Percentiles rank a stretch among this genome's conserved stretches.
These are phyloP conservation scores for Miichthys miiuy DNA, from an alignment of 2,797 vertebrate species.

Conservation along the genomic window DNA sequence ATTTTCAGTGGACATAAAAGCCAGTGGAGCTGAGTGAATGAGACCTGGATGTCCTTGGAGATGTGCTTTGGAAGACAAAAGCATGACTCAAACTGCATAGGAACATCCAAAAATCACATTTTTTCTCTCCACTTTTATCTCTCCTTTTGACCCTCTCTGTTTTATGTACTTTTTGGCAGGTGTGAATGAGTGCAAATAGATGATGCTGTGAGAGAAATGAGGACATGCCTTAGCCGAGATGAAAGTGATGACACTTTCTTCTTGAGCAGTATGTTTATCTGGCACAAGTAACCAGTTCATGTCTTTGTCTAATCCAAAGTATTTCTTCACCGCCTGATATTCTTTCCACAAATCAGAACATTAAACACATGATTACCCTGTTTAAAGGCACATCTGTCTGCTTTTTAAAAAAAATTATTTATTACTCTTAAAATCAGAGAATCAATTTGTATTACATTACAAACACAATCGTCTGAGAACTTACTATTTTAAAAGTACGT, in stretches of 20 bases:
- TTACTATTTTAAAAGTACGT: not conserved
- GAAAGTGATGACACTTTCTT: slow-evolving; percentile 47
- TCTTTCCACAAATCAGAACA: slow-evolving; percentile 21
- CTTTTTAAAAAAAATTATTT: not conserved
- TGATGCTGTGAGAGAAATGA: slow-evolving; percentile 53
- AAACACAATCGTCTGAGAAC: not conserved
- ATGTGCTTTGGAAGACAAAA: slow-evolving; percentile 66
- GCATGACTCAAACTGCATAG: slow-evolving; percentile 41
- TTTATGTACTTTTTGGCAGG: slow-evolving; percentile 56
- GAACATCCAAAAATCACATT: slow-evolving; percentile 53
- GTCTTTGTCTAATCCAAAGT: slow-evolving; percentile 27
- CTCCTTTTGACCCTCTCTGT: slow-evolving; percentile 33
- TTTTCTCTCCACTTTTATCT: slow-evolving; percentile 42
- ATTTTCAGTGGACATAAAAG: slow-evolving; percentile 64
- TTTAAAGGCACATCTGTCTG: not conserved
- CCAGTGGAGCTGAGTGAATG: slow-evolving; percentile 55
- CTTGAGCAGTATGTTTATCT: slow-evolving; percentile 46
- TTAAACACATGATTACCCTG: slow-evolving; percentile 5
- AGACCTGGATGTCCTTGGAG: slow-evolving; percentile 68
- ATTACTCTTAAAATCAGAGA: not conserved
- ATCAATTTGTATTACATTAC: not conserved
- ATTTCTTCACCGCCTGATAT: not conserved
- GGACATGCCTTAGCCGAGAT: slow-evolving; percentile 12
- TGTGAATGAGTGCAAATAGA: slow-evolving; percentile 45
- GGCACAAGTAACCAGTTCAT: slow-evolving; percentile 18